Base-by-base conservation (phyloP, 2,888 invertebrate species). In the Hemaris fuciformis region DNA sequence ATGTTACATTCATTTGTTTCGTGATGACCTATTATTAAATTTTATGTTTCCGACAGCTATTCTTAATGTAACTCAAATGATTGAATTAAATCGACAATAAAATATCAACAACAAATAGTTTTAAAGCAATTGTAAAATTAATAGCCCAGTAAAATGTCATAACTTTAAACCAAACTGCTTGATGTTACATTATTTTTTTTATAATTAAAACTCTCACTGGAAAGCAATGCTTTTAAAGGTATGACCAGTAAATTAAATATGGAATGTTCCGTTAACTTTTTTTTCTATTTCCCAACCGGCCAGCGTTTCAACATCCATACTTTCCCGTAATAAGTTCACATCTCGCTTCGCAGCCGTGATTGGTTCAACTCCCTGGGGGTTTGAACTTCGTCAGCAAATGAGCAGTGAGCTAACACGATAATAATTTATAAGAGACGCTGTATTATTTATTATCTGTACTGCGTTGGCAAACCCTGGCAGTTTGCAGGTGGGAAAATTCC, bases 321-420 rank as follows among this genome's bases (percentile, higher is more conserved):
- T 83, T 87, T 88, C 86, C 84, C 84, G 85, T 90, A 89, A 90
- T 88, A 89, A 90, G 85, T 89, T 84, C 81, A 82, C 83, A 82
- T 82, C 78, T 74, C 79, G 64, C 59, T 59, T 62, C 67, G 67
- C 68, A 68, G 84, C 87, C 88, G 91, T 93, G 93, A 93, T 93
- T 93, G 93, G 93, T 84, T 88, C 81, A 62, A 73, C 61, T 73
- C 92, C 87, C 91, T 18, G 31, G 85, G 88, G 91, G 85, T 71
- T 72, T 71, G 75, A 91, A 92, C 90, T 92, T 92, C 92, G 91
- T 90, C 91, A 91, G 90, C 92, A 91, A 92, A 93, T 93, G 92
- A 93, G 89, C 84, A 88, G 89, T 84, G 87, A 88, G 90, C 88
- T 84, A 87, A 86, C 88, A 85, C 87, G 84, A 83, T 89, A 81